phyloP scores from a whole-genome alignment of 2,888 invertebrate genomes.

The Nebria salina region DNA sequence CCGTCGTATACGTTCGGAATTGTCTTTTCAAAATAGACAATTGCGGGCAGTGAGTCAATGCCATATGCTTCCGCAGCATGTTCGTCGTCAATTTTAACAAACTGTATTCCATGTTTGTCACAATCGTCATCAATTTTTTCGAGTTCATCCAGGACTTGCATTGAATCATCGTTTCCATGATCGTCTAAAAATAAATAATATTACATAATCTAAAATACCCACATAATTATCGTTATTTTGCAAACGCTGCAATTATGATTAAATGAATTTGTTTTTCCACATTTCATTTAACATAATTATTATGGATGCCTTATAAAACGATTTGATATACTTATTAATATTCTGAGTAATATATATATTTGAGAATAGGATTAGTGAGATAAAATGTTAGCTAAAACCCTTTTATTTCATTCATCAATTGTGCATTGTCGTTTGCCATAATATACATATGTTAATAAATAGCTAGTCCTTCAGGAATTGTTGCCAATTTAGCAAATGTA shows the following conservation, averaged over 20 bases:
- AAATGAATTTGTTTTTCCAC: too few relatives aligned
- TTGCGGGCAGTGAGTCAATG: constrained; percentile 81
- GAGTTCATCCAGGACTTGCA: constrained; percentile 84
- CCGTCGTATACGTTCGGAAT: constrained; percentile 93
- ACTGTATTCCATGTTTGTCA: constrained; percentile 90
- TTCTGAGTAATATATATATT: too few relatives aligned
- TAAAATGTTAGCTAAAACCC: too few relatives aligned
- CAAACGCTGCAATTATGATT: background rate
- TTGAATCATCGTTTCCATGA: constrained; percentile 88
- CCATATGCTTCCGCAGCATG: constrained; percentile 88
- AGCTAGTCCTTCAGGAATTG: too few relatives aligned
- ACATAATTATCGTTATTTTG: constrained; percentile 2
- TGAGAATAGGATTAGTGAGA: too few relatives aligned
- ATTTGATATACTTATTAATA: too few relatives aligned
- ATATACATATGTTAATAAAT: too few relatives aligned
- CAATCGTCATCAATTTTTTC: constrained; percentile 95
- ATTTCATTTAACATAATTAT: too few relatives aligned
- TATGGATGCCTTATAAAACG: too few relatives aligned
- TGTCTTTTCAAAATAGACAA: constrained; percentile 93
- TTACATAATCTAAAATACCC: background rate
- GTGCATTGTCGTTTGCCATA: too few relatives aligned
- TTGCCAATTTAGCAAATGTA: too few relatives aligned
- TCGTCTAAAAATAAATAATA: constrained; percentile 74
- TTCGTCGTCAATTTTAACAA: constrained; percentile 90
- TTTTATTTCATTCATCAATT: too few relatives aligned